Base-by-base conservation (phyloP, 2,888 invertebrate species). In the Nymphalis urticae region DNA sequence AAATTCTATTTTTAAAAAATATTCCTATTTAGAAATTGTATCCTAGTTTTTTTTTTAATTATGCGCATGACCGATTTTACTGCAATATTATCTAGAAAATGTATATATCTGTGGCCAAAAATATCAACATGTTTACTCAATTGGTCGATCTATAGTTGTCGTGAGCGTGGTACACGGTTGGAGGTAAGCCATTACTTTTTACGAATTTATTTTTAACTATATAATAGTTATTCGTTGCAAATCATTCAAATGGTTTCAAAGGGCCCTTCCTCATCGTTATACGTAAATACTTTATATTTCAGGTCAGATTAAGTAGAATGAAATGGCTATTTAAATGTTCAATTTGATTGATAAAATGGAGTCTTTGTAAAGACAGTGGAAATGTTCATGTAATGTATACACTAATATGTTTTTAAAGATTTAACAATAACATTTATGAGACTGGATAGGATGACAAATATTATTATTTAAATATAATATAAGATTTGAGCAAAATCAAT, bases 51-150 rank as follows among this genome's bases (percentile, higher is more conserved):
- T 13, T 53, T 27, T 24, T 56, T 32, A 17, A 2, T 27, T 8
- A 17, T 17, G 54, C 9, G 2, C 17, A 56, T 53, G 24, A 42
- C 10, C 27, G 27, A n/a, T 24, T 32, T 24, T 16, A 16, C 32
- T 56, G 62, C 67, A 67, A 63, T 63, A 48, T 8, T 66, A 66
- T 58, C 36, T 16, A 47, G 32, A 50, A 61, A 61, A 61, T 47
- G 42, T 67, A 53, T 64, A 54, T 68, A 27, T 67, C 48, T 32
- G 54, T 62, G 42, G 68, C 66, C 70, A 68, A 62, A 74, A 74
- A 73, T 73, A 75, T 62, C 72, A 53, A 59, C 53, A 67, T 70
- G 71, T 73, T 73, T 71, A 71, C 62, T 66, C 67, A 53, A 69
- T 58, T 67, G 62, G 62, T 64, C 66, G 60, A 72, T 66, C 66